phyloP scores from a whole-genome alignment of 2,113 vertebrate species.

The Stegostoma tigrinum region DNA sequence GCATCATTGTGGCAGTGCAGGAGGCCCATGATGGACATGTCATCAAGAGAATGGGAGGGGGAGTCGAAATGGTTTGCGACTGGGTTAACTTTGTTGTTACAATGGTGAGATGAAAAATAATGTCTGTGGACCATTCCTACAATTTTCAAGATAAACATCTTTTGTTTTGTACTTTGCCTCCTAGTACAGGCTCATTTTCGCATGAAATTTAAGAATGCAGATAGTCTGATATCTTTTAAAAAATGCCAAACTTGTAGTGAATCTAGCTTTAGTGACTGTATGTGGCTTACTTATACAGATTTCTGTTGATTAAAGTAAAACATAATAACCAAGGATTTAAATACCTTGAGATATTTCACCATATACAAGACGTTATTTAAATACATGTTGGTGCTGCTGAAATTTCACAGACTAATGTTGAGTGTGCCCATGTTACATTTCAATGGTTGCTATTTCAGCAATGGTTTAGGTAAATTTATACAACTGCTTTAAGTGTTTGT shows the following conservation, averaged over 20 bases:
- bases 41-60: too few species aligned
- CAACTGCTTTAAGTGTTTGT: background rate
- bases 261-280: background rate
- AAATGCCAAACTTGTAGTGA: background rate
- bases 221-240: background rate
- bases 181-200: background rate
- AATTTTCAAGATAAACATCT: background rate
- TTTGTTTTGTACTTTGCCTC: background rate
- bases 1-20: too few species aligned
- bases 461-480: background rate
- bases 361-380: background rate
- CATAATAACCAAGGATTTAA: background rate
- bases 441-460: background rate
- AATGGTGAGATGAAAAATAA: background rate
- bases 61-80: too few species aligned
- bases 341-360: background rate
- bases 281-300: background rate
- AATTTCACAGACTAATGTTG: background rate
- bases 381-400: background rate
- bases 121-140: background rate
- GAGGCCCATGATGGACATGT: too few species aligned
- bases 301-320: background rate
- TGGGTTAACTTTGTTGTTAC: background rate
- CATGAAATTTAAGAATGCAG: background rate
- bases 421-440: background rate